These are phyloP conservation scores for Chironomus striatipennis DNA, from an alignment of 1,140 invertebrate genomes.

Conservation along the genomic window DNA sequence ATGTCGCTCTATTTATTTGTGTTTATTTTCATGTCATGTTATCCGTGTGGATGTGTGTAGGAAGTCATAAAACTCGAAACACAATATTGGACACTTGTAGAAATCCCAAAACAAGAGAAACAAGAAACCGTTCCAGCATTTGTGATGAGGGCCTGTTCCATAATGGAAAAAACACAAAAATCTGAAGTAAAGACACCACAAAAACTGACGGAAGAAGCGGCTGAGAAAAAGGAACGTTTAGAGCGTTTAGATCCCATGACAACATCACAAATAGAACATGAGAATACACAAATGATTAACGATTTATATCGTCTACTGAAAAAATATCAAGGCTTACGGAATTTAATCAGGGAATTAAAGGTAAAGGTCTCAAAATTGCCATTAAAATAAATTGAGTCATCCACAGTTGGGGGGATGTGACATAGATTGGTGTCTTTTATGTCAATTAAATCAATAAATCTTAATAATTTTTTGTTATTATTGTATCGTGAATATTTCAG, in stretches of 20 bases:
- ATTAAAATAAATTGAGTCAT: neutral
- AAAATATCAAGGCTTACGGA: slow-evolving; percentile 81
- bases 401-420: neutral
- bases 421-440: neutral
- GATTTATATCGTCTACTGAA: slow-evolving; percentile 84
- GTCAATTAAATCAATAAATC: neutral
- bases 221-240: slow-evolving; percentile 68
- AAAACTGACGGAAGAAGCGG: slow-evolving; percentile 72
- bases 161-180: slow-evolving; percentile 85
- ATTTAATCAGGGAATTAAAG: slow-evolving; percentile 80
- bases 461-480: too few relatives aligned
- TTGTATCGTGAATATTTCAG: too few relatives aligned
- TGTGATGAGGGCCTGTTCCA: slow-evolving; percentile 77
- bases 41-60: slow-evolving; percentile 49
- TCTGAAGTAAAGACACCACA: slow-evolving; percentile 79
- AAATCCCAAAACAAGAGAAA: slow-evolving; percentile 81
- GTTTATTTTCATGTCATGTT: neutral
- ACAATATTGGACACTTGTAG: slow-evolving; percentile 86
- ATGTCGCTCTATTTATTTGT: neutral
- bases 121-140: slow-evolving; percentile 85
- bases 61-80: slow-evolving; percentile 87
- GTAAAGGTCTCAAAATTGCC: slow-evolving; percentile 42
- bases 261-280: slow-evolving; percentile 81
- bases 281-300: slow-evolving; percentile 91
- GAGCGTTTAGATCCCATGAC: slow-evolving; percentile 83